Conservation (phyloP, 2,113 vertebrate species). For the Camelus bactrianus region DNA sequence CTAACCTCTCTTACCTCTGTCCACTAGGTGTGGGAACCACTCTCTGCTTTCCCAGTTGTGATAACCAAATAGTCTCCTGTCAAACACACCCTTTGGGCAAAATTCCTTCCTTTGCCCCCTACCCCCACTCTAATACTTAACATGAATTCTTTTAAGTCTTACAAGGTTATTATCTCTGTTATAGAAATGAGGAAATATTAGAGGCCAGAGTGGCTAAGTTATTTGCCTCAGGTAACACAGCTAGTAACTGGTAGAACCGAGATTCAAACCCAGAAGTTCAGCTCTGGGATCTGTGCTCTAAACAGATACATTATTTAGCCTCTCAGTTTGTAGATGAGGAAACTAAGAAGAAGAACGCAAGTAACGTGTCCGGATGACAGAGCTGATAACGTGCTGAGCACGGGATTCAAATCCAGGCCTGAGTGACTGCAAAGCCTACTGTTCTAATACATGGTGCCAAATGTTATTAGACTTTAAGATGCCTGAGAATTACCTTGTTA, state of each 20-base stretch:
- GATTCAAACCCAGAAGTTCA: neutral
- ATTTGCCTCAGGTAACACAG: neutral
- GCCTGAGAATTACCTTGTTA: neutral
- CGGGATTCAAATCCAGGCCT: constrained; percentile 20
- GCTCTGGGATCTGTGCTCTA: neutral
- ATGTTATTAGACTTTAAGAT: neutral
- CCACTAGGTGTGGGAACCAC: neutral
- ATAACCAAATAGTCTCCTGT: neutral
- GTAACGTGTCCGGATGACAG: neutral
- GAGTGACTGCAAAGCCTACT: neutral
- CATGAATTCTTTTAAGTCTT: neutral
- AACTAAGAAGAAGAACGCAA: neutral
- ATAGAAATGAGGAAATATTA: constrained; percentile 45
- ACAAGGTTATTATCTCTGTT: constrained; percentile 9
- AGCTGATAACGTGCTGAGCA: neutral
- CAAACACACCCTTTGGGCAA: neutral
- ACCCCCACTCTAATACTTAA: neutral
- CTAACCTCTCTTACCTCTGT: neutral
- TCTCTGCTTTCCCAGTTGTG: neutral
- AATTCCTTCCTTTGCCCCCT: neutral
- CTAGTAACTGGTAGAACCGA: neutral
- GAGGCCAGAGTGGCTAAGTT: neutral
- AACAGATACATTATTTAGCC: neutral
- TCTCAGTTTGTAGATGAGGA: neutral
- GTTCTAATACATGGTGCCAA: neutral